A percentile compares a stretch with the other conserved stretches of the same genome.
phyloP scores from a whole-genome alignment of 2,113 vertebrate species.

The Narcine bancroftii region DNA sequence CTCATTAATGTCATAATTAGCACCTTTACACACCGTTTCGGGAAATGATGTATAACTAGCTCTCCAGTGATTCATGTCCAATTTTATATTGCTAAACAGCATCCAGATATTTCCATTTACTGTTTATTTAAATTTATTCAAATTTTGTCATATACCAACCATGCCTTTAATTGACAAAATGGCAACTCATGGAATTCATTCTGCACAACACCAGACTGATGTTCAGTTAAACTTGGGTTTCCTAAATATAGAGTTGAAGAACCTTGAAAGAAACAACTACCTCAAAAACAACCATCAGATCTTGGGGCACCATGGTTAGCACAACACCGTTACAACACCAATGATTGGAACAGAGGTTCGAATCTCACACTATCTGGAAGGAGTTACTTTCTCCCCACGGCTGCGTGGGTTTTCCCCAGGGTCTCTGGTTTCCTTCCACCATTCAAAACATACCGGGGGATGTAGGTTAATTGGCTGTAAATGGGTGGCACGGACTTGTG shows the following conservation, averaged over 20 bases:
- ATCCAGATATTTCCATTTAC: not conserved
- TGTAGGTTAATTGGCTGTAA: too few relatives aligned
- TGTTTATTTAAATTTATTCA: not conserved
- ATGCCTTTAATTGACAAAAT: not conserved
- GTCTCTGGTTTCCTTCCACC: too few relatives aligned
- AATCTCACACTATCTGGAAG: too few relatives aligned
- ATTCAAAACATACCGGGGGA: too few relatives aligned
- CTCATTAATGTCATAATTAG: not conserved
- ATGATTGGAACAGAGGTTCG: too few relatives aligned
- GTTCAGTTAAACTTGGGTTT: not conserved
- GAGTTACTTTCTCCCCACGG: too few relatives aligned
- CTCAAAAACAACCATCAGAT: not conserved
- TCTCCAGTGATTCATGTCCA: not conserved
- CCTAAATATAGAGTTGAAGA: not conserved
- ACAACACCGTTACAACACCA: too few relatives aligned
- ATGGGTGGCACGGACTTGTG: too few relatives aligned
- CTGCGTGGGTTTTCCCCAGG: too few relatives aligned
- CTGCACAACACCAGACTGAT: not conserved
- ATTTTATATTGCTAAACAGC: not conserved
- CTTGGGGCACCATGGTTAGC: too few relatives aligned
- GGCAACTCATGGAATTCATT: not conserved
- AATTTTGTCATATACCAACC: not conserved
- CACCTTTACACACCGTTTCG: not conserved
- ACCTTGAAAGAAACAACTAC: not conserved
- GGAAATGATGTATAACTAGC: not conserved